Evolutionary conservation across 1,140 invertebrate genomes (phyloP), one percentile per base, ranked within the genome.

Genomic region (Piezodorus guildinii): DNA sequence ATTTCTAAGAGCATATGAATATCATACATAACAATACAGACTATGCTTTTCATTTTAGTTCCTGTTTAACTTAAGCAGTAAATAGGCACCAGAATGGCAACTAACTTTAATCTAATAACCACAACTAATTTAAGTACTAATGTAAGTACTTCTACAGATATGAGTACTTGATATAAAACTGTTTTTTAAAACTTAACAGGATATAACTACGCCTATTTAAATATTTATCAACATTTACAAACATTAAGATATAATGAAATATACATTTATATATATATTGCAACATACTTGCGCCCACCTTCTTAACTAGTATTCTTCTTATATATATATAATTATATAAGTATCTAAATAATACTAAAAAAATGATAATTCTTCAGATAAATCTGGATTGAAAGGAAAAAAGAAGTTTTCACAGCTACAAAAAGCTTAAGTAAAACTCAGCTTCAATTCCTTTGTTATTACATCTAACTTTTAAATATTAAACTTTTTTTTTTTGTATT

Each of bases 171-270:
- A 19, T 49, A 49, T 21, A 49, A 49, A 49, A 49, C n/a, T 49
- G 46, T 49, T 5, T 19, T 46, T n/a, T 10, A 17, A 49, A 19
- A 49, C n/a, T 49, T 49, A 19, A 49, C 21, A 49, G 3, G 34
- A 19, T n/a, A 49, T 21, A 30, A 49, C n/a, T 49, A 49, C 16
- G 46, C 21, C 46, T 49, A 49, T 19, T 49, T 49, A 49, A 49
- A 49, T 21, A 49, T 49, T 17, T 49, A 56, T 56, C 23, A 25
- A 56, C 17, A 56, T 21, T 56, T 23, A 56, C 23, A 56, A 56
- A 56, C 15, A 21, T 21, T 21, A 56, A 15, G 23, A 56, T 23
- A 56, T 21, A 56, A 21, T 49, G n/a, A 49, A 49, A 49, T 49
- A 49, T 49, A 49, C n/a, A 49, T 49, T 19, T 49, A 49, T 49